A percentile compares a stretch with the other conserved stretches of the same genome.
Conservation (phyloP, 2,888 invertebrate species). For the Ganaspis brasiliensis region DNA sequence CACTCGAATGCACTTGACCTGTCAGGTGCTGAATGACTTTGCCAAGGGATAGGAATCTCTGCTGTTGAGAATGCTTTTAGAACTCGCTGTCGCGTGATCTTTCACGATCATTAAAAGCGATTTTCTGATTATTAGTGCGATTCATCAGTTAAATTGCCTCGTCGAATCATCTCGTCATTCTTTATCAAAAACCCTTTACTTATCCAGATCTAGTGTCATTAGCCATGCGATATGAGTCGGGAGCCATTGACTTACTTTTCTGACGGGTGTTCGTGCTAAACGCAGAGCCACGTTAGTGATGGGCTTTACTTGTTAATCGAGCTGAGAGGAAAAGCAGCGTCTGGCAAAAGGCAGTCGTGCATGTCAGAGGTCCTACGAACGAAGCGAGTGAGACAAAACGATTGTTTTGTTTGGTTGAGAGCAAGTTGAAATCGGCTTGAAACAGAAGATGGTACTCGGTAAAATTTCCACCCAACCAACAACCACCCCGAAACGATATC, state of each 20-base stretch:
- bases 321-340: slow-evolving; percentile 7
- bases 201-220: slow-evolving; percentile 25
- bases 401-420: neutral
- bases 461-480: neutral
- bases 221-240: slow-evolving; percentile 25
- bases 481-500: neutral
- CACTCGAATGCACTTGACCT: slow-evolving; percentile 4
- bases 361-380: neutral
- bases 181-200: neutral
- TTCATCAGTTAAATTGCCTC: slow-evolving; percentile 8
- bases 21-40: neutral
- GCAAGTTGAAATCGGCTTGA: slow-evolving; percentile 1
- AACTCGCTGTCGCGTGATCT: neutral
- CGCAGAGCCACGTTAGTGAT: slow-evolving; percentile 17
- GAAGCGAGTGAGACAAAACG: neutral
- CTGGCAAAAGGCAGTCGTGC: slow-evolving; percentile 28
- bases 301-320: slow-evolving; percentile 25
- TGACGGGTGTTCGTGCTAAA: slow-evolving; percentile 41
- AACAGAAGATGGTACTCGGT: neutral
- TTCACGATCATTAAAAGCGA: neutral
- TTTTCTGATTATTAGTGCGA: neutral
- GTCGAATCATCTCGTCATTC: neutral
- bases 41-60: neutral
- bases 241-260: slow-evolving; percentile 38
- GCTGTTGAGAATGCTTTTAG: neutral